Percentiles rank a stretch among this genome's conserved stretches.
Evolutionary conservation across 2,113 vertebrate species (phyloP).

Genomic region (Ardeotis arabs): DNA sequence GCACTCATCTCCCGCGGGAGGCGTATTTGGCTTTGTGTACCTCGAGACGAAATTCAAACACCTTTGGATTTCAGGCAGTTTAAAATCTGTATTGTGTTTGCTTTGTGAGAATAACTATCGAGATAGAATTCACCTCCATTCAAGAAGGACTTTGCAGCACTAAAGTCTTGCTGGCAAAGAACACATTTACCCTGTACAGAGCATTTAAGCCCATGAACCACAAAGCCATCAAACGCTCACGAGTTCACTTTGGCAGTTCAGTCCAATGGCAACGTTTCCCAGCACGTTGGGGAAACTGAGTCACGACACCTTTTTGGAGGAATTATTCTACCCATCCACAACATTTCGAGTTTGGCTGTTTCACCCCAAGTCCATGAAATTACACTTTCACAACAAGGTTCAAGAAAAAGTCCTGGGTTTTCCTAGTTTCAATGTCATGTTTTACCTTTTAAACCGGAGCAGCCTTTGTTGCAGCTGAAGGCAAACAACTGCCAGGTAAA

Average conservation of each 20-base stretch:
- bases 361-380: not conserved
- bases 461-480: not conserved
- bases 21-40: not conserved
- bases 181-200: not conserved
- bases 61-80: not conserved
- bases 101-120: not conserved
- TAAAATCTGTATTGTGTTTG: not conserved
- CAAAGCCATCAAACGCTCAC: not conserved
- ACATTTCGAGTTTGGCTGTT: not conserved
- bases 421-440: not conserved
- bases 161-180: not conserved
- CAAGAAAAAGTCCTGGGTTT: not conserved
- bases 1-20: not conserved
- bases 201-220: not conserved
- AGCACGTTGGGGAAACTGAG: not conserved
- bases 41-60: not conserved
- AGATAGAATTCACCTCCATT: not conserved
- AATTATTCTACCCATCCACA: not conserved
- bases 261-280: not conserved
- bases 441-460: not conserved
- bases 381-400: not conserved
- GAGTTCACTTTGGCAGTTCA: not conserved
- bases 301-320: not conserved
- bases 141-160: not conserved
- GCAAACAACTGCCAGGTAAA: not conserved